phyloP scores from a whole-genome alignment of 2,888 invertebrate species.

The Pyralis farinalis region DNA sequence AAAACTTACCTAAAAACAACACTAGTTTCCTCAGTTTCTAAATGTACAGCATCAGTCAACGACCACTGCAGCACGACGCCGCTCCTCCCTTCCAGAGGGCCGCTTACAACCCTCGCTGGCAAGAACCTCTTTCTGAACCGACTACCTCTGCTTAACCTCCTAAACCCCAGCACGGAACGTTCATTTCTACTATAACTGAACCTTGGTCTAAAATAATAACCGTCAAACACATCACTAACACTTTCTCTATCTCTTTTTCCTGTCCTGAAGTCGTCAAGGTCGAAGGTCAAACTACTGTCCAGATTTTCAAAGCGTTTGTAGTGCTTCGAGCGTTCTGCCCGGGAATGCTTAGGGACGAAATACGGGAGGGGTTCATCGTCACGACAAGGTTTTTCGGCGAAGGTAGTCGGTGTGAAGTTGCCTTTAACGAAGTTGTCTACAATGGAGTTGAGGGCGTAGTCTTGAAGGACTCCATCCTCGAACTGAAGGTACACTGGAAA shows the following conservation, averaged over 20 bases:
- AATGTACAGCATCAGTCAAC: slow-evolving; percentile 53
- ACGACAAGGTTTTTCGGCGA: slow-evolving; percentile 53
- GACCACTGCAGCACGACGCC: slow-evolving; percentile 61
- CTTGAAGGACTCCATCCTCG: slow-evolving; percentile 47
- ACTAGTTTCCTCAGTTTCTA: slow-evolving; percentile 55
- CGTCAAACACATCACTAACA: slow-evolving; percentile 31
- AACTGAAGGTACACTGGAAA: slow-evolving; percentile 66
- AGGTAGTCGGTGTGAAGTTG: slow-evolving; percentile 67
- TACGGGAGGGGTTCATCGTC: slow-evolving; percentile 52
- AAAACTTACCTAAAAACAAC: slow-evolving; percentile 73
- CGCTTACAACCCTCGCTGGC: slow-evolving; percentile 58
- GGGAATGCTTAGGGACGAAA: slow-evolving; percentile 56
- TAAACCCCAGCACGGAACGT: slow-evolving; percentile 41
- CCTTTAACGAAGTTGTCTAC: slow-evolving; percentile 59
- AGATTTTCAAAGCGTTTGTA: slow-evolving; percentile 30
- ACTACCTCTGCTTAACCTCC: slow-evolving; percentile 31
- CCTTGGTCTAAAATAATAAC: slow-evolving; percentile 62
- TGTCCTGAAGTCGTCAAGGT: slow-evolving; percentile 23
- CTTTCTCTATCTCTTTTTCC: slow-evolving; percentile 29
- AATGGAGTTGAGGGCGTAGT: slow-evolving; percentile 64
- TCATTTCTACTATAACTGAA: slow-evolving; percentile 38
- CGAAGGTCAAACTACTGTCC: slow-evolving; percentile 17
- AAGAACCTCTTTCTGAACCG: slow-evolving; percentile 47
- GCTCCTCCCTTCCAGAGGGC: slow-evolving; percentile 45
- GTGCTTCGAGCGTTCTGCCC: slow-evolving; percentile 49